Conservation (phyloP, 2,888 invertebrate species). For the Punctoribates punctum region DNA sequence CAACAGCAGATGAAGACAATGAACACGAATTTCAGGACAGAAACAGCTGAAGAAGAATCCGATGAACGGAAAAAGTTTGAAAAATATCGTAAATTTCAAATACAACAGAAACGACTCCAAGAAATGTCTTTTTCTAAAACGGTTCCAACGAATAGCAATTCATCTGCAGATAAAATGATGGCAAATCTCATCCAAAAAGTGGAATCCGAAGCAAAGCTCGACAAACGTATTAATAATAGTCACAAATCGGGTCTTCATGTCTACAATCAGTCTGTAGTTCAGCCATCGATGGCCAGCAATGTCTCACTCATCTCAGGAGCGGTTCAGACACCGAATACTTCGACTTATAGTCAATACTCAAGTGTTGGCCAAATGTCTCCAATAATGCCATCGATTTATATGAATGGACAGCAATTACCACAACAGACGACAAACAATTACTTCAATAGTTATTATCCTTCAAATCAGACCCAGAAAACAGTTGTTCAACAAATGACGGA, state of each 20-base stretch:
- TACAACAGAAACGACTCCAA: conserved; percentile 2
- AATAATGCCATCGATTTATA: not conserved
- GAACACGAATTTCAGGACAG: not conserved
- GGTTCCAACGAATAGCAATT: not conserved
- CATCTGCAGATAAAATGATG: conserved; percentile 37
- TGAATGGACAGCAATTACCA: not conserved
- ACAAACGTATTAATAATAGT: not conserved
- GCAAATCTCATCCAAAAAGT: conserved; percentile 37
- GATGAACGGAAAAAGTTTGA: conserved; percentile 16
- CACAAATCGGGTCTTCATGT: not conserved
- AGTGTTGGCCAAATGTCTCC: not conserved
- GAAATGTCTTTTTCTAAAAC: not conserved
- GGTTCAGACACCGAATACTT: not conserved
- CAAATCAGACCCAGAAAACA: not conserved
- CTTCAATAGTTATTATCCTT: not conserved
- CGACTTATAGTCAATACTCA: not conserved
- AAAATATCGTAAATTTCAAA: not conserved
- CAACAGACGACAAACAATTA: not conserved
- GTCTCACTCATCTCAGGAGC: not conserved
- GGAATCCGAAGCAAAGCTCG: conserved; percentile 38
- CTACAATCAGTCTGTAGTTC: not conserved
- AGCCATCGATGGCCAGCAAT: not conserved
- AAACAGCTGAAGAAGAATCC: not conserved
- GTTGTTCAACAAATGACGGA: no score
- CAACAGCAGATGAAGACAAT: no score